Percentiles rank a stretch among this genome's conserved stretches.
Evolutionary conservation across 2,888 invertebrate genomes (phyloP).

Genomic region (Apoderus coryli): DNA sequence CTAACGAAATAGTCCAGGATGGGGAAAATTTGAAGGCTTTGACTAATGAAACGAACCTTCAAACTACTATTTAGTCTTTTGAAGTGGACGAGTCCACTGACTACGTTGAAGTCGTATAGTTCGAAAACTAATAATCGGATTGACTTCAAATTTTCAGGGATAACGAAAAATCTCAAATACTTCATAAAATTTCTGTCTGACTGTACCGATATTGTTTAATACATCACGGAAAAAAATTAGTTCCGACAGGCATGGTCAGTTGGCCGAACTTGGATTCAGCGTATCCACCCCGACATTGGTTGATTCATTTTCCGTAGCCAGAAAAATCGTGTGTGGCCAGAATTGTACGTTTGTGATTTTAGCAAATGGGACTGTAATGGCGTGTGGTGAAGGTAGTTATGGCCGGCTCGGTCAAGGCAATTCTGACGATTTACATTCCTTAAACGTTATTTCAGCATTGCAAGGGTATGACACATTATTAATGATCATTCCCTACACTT

Average conservation of each 20-base stretch:
- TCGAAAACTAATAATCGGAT: no score
- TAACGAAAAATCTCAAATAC: no score
- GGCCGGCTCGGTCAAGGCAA: slow-evolving; percentile 47
- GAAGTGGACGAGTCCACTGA: no score
- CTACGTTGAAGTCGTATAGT: no score
- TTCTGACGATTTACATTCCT: slow-evolving; percentile 42
- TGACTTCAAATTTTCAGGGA: no score
- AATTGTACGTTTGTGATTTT: slow-evolving; percentile 48
- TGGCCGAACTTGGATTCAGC: slow-evolving; percentile 37
- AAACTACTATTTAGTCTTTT: no score
- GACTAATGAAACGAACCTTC: no score
- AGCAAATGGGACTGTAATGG: slow-evolving; percentile 44
- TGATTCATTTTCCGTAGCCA: slow-evolving; percentile 36
- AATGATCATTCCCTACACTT: slow-evolving; percentile 38
- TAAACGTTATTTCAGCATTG: slow-evolving; percentile 41
- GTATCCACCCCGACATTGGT: slow-evolving; percentile 32
- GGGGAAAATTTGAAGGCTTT: no score
- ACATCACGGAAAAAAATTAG: no score
- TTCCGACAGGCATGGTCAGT: slow-evolving; percentile 46
- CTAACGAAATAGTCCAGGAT: no score
- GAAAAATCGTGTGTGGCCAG: slow-evolving; percentile 47
- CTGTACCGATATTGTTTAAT: no score
- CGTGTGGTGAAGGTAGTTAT: slow-evolving; percentile 51
- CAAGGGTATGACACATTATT: slow-evolving; percentile 49
- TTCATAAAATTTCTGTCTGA: no score